A percentile compares a stretch with the other conserved stretches of the same genome.
phyloP scores from a whole-genome alignment of 2,797 vertebrate genomes.

The Bryconaethiops microstoma region DNA sequence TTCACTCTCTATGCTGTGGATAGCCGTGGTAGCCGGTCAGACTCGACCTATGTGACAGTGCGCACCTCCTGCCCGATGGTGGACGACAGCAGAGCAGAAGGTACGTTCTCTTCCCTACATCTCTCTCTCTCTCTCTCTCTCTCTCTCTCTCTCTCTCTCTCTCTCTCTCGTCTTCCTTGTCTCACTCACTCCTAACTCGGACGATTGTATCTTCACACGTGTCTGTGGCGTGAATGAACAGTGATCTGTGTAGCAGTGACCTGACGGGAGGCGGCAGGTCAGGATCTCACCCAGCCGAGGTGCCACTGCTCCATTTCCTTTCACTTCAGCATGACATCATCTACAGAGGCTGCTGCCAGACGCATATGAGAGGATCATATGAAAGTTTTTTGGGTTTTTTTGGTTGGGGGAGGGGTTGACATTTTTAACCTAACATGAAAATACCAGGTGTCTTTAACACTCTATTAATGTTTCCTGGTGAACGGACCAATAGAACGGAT shows the following conservation, averaged over 20 bases:
- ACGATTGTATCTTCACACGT: slow-evolving; percentile 31
- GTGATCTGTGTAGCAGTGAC: slow-evolving; percentile 2
- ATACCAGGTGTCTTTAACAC: too few relatives aligned
- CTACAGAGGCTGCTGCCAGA: slow-evolving; percentile 8
- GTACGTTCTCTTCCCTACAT: slow-evolving; percentile 67
- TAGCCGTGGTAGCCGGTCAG: slow-evolving; percentile 90
- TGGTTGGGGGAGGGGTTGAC: too few relatives aligned
- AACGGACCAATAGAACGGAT: too few relatives aligned
- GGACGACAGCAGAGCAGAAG: slow-evolving; percentile 95
- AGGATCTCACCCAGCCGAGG: slow-evolving; percentile 36
- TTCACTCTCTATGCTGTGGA: slow-evolving; percentile 94
- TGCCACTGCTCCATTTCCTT: slow-evolving; percentile 35
- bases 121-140: background rate
- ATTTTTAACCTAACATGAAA: too few relatives aligned
- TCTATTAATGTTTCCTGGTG: too few relatives aligned
- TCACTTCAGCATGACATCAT: slow-evolving; percentile 23
- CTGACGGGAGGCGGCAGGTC: slow-evolving; percentile 11
- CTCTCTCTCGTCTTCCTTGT: background rate
- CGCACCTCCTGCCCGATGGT: slow-evolving; percentile 94
- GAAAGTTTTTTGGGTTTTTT: too few relatives aligned
- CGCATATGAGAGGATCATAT: too few relatives aligned
- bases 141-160: background rate
- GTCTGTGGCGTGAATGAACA: slow-evolving; percentile 38
- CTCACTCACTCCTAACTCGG: background rate
- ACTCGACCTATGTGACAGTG: slow-evolving; percentile 89